A percentile compares a stretch with the other conserved stretches of the same genome.
Conservation (phyloP, 64 coral and sea anemone genomes). For the Dendronephthya gigantea region DNA sequence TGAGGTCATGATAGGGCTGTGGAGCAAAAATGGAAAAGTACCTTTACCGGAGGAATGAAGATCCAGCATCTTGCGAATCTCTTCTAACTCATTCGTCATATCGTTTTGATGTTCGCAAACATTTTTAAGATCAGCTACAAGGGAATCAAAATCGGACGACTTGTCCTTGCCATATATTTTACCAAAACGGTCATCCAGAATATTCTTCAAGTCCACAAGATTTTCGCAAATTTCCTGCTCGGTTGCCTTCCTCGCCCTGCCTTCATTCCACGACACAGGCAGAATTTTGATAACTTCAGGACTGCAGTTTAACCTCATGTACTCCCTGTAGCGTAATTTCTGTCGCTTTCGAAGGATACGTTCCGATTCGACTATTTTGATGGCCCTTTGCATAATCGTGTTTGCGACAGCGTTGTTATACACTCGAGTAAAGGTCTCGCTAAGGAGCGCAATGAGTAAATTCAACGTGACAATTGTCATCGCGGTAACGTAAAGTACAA, state of each 20-base stretch:
- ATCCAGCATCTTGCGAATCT: neutral
- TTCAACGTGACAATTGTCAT: neutral
- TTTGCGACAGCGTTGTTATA: neutral
- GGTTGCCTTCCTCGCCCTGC: neutral
- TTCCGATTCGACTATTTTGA: slow-evolving; percentile 6
- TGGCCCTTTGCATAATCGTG: slow-evolving; percentile 5
- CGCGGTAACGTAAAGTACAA: neutral
- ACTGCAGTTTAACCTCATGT: slow-evolving; percentile 7
- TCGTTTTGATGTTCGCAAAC: neutral
- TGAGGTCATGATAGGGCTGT: neutral
- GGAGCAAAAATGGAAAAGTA: neutral
- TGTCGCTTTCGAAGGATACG: neutral
- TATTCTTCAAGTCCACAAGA: neutral
- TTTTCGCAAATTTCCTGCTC: neutral
- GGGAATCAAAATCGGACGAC: neutral
- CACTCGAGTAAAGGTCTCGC: neutral
- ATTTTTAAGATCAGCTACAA: neutral
- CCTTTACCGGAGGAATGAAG: neutral
- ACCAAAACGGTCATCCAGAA: neutral
- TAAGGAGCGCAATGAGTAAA: neutral
- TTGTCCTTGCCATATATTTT: slow-evolving; percentile 3
- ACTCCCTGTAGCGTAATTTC: neutral
- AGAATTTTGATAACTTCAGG: neutral
- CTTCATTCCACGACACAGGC: neutral
- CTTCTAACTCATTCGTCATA: neutral